Conservation (phyloP, 2,113 vertebrate genomes). For the Murina feae region DNA sequence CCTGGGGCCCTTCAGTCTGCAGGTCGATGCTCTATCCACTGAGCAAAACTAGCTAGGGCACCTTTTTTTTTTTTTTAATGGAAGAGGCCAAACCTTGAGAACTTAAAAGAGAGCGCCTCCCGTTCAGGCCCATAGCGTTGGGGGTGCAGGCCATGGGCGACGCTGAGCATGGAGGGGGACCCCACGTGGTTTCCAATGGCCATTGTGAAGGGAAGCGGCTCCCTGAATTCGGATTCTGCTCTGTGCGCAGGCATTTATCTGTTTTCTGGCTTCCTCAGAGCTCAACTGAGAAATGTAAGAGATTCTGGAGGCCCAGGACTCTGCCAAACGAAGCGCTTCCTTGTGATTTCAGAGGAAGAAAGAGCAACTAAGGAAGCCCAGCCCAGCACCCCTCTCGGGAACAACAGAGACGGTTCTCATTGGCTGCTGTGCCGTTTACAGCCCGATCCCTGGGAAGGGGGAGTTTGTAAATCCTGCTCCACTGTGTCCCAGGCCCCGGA, state of each 20-base stretch:
- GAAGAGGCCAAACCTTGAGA: background rate
- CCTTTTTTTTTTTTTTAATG: background rate
- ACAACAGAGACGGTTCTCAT: background rate
- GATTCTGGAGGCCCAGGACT: background rate
- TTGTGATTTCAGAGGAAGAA: background rate
- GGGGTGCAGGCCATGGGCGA: accelerated
- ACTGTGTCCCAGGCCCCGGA: background rate
- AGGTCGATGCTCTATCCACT: too few relatives aligned
- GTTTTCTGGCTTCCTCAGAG: background rate
- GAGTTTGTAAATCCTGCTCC: background rate
- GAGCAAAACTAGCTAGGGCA: too few relatives aligned
- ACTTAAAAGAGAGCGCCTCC: background rate
- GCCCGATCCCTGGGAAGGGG: background rate
- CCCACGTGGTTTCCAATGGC: background rate
- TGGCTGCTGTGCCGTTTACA: too few relatives aligned
- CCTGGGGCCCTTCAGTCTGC: too few relatives aligned
- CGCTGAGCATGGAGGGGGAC: accelerated
- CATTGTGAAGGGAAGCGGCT: background rate
- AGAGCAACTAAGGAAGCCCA: background rate
- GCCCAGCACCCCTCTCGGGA: background rate
- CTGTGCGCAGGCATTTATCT: accelerated
- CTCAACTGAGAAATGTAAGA: background rate
- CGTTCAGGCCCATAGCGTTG: too few relatives aligned
- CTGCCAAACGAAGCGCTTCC: background rate
- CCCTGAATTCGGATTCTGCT: background rate